Evolutionary conservation across 2,888 invertebrate genomes (phyloP).

Genomic region (Chalcis sispes): DNA sequence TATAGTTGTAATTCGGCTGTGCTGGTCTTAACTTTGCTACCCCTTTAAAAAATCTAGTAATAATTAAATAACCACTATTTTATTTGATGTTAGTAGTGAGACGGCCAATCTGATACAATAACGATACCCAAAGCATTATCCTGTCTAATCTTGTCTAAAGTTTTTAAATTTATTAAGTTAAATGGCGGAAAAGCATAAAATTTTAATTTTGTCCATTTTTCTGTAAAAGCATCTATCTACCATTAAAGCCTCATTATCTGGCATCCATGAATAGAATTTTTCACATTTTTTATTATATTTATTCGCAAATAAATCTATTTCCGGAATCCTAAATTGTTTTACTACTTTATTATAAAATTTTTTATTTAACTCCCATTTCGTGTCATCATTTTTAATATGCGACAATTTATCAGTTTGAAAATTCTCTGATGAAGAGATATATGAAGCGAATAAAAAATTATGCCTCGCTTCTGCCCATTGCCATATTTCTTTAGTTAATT

Average conservation of each 20-base stretch:
- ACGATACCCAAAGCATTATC: conserved; percentile 49
- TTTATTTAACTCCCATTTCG: conserved; percentile 56
- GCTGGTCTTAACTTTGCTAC: conserved; percentile 49
- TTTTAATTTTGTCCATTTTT: conserved; percentile 36
- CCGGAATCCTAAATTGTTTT: conserved; percentile 35
- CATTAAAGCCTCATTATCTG: conserved; percentile 33
- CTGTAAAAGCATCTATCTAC: conserved; percentile 56
- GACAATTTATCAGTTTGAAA: conserved; percentile 61
- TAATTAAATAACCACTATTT: conserved; percentile 23
- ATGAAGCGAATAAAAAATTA: conserved; percentile 59
- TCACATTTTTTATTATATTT: conserved; percentile 43
- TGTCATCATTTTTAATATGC: conserved; percentile 56
- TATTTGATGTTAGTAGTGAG: not conserved
- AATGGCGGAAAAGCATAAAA: conserved; percentile 55
- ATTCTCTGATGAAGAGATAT: conserved; percentile 58
- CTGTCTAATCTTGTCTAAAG: conserved; percentile 40
- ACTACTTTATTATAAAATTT: conserved; percentile 41
- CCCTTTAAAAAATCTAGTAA: conserved; percentile 52
- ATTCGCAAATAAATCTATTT: conserved; percentile 56
- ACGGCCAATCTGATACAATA: conserved; percentile 55
- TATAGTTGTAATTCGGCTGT: conserved; percentile 48
- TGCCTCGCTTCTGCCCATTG: conserved; percentile 57
- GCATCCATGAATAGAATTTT: conserved; percentile 42
- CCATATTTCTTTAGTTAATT: conserved; percentile 59
- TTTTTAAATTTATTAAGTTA: conserved; percentile 27